A percentile compares a stretch with the other conserved stretches of the same genome.
phyloP scores from a whole-genome alignment of 2,888 invertebrate species.

The Rhingia rostrata region DNA sequence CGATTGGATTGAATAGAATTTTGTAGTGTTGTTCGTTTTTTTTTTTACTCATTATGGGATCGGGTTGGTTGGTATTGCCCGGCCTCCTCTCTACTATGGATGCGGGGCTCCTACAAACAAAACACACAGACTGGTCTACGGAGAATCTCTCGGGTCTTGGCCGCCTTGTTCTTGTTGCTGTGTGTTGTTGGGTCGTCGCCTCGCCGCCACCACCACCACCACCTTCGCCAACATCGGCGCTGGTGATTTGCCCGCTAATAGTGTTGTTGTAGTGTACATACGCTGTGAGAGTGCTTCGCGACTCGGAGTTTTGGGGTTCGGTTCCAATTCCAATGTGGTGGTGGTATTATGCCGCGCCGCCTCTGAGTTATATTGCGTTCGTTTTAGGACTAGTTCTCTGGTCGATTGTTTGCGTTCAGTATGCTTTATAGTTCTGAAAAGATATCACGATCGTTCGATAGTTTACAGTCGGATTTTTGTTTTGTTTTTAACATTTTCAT shows the following conservation, averaged over 20 bases:
- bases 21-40: slow-evolving; percentile 25
- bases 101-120: slow-evolving; percentile 45
- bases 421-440: slow-evolving; percentile 71
- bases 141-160: slow-evolving; percentile 54
- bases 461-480: slow-evolving; percentile 51
- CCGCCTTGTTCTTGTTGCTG: slow-evolving; percentile 61
- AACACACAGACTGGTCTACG: slow-evolving; percentile 71
- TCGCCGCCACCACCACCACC: slow-evolving; percentile 46
- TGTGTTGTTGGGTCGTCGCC: slow-evolving; percentile 45
- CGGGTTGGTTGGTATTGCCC: slow-evolving; percentile 58
- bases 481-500: slow-evolving; percentile 7
- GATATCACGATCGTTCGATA: slow-evolving; percentile 69
- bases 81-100: slow-evolving; percentile 30
- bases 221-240: slow-evolving; percentile 25
- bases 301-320: slow-evolving; percentile 67
- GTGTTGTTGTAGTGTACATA: slow-evolving; percentile 46
- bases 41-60: slow-evolving; percentile 59
- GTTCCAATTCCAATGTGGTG: slow-evolving; percentile 62
- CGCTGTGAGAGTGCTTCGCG: slow-evolving; percentile 37
- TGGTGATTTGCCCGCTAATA: slow-evolving; percentile 39
- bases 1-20: slow-evolving; percentile 72
- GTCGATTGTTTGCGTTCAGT: slow-evolving; percentile 69
- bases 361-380: slow-evolving; percentile 66
- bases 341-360: slow-evolving; percentile 65
- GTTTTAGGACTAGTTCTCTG: slow-evolving; percentile 73